A percentile compares a stretch with the other conserved stretches of the same genome.
phyloP scores from a whole-genome alignment of 2,888 invertebrate genomes.

The Cheilosia grossa region DNA sequence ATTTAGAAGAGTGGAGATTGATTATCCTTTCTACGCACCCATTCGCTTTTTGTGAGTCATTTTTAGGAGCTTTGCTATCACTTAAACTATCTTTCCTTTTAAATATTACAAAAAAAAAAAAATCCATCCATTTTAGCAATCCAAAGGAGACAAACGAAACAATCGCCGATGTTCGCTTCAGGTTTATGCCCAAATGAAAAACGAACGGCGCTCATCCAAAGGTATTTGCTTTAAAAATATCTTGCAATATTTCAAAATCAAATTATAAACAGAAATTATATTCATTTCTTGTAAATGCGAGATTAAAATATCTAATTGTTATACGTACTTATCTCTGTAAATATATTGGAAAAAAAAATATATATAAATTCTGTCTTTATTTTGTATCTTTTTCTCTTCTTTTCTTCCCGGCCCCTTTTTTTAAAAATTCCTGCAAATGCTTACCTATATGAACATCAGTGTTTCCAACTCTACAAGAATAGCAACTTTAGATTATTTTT shows the following conservation, averaged over 20 bases:
- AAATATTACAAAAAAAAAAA: too few species aligned
- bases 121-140: constrained; percentile 76
- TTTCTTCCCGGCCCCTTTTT: constrained; percentile 36
- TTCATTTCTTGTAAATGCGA: constrained; percentile 34
- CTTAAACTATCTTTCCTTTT: too few species aligned
- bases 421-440: constrained; percentile 47
- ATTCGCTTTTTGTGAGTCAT: too few species aligned
- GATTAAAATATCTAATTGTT: constrained; percentile 47
- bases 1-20: too few species aligned
- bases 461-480: constrained; percentile 61
- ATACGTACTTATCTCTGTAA: constrained; percentile 65
- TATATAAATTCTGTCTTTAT: constrained; percentile 47
- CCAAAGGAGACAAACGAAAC: constrained; percentile 79
- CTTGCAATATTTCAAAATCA: constrained; percentile 78
- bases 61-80: too few species aligned
- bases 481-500: constrained; percentile 20
- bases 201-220: constrained; percentile 81
- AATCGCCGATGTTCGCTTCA: constrained; percentile 81
- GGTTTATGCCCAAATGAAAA: constrained; percentile 81
- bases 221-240: constrained; percentile 81
- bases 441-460: constrained; percentile 47
- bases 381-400: constrained; percentile 52
- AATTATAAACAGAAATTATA: constrained; percentile 25
- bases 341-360: constrained; percentile 39
- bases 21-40: too few species aligned